phyloP scores from a whole-genome alignment of 2,113 vertebrate genomes.

The Rhabdornis inornatus region DNA sequence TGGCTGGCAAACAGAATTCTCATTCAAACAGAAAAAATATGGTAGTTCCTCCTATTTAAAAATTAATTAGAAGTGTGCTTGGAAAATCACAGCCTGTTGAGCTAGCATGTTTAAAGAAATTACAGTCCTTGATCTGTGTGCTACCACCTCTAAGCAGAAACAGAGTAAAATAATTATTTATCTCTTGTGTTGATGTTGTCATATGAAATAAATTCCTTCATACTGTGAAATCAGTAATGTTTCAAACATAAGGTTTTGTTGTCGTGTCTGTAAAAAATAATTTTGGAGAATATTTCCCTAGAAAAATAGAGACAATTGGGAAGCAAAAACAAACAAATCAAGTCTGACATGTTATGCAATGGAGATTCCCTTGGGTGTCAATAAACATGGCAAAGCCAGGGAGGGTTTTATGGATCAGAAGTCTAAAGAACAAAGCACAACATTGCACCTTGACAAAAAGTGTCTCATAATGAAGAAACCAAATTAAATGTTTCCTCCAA shows the following conservation, averaged over 20 bases:
- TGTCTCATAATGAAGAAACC: slow-evolving; percentile 56
- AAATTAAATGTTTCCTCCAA: slow-evolving; percentile 53
- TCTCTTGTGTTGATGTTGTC: not conserved
- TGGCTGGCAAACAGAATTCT: not conserved
- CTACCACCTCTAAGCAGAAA: not conserved
- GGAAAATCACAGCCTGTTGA: not conserved
- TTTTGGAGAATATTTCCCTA: not conserved
- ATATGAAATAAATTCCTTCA: not conserved
- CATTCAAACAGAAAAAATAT: not conserved
- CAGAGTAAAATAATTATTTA: not conserved
- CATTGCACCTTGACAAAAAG: slow-evolving; percentile 46
- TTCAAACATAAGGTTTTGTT: not conserved
- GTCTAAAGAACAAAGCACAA: slow-evolving; percentile 19
- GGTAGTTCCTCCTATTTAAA: not conserved
- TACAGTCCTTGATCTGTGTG: not conserved
- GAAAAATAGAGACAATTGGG: not conserved
- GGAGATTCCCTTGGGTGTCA: slow-evolving; percentile 22
- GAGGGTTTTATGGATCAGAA: slow-evolving; percentile 19
- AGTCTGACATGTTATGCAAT: not conserved
- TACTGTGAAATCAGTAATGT: not conserved
- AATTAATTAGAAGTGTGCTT: not conserved
- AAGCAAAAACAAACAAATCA: slow-evolving; percentile 1
- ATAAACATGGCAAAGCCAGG: not conserved
- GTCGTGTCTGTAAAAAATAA: not conserved
- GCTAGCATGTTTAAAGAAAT: not conserved